Base-by-base conservation (phyloP, 2,888 invertebrate genomes). In the Callyntrura guangdongensis region DNA sequence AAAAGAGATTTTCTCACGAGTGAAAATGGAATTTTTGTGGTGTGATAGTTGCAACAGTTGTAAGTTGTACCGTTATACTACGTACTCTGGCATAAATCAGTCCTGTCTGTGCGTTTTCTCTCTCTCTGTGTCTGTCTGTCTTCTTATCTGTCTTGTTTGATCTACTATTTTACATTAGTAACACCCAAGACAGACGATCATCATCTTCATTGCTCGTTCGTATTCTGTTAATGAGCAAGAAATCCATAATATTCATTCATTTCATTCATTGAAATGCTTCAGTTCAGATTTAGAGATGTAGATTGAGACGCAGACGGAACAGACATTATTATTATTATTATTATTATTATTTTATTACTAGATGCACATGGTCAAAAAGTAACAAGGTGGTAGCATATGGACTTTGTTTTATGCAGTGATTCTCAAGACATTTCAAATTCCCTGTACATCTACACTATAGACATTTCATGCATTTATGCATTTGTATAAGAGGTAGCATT, bases 301-400 rank as follows among this genome's bases (percentile, higher is more conserved):
- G 27, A 27, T 14, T 12, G n/a, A 12, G 14, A 27, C 27, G 14
- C 14, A 36, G 36, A 27, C 12, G 8, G 4, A 27, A 14, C 17
- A 69, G 36, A 69, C 14, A 45, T 36, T 36, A 36, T 53, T 9
- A 12, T 53, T 53, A 14, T 53, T n/a, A n/a, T n/a, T n/a, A n/a
- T n/a, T n/a, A 45, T 36, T 36, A 36, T 53, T 9, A 12, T 53
- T 53, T 5, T 53, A 9, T 9, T 53, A 53, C 4, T 3, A 45
- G 0, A 69, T 45, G 67, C 14, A 27, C 12, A 8, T 67, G n/a
- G 53, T 53, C 2, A 61, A 22, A 20, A 61, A 8, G 27, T 1
- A 67, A 36, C 53, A 69, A 45, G n/a, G 6, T 45, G 69, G 79
- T 79, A 56, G 22, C 79, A 79, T 79, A 79, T 79, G 79, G 79